Conservation (phyloP, 2,797 vertebrate genomes). For the Loris lydekkerianus region DNA sequence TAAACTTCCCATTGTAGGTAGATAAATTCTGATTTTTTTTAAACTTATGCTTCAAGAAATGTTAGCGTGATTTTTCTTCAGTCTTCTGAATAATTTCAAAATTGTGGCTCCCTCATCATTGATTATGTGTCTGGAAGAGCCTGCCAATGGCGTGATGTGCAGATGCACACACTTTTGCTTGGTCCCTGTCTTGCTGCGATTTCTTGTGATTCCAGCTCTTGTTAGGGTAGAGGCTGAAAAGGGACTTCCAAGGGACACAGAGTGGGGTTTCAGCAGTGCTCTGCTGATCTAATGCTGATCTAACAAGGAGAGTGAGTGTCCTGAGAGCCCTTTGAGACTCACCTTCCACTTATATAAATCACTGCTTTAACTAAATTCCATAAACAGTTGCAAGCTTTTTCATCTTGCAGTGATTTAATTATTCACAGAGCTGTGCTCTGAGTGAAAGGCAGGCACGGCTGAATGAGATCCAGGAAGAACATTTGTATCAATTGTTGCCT, state of each 20-base stretch:
- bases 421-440: neutral
- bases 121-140: neutral
- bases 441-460: neutral
- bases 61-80: neutral
- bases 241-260: neutral
- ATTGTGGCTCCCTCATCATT: neutral
- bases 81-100: neutral
- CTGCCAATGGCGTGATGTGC: neutral
- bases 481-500: neutral
- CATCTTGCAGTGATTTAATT: neutral
- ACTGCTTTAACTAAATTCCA: neutral
- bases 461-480: neutral
- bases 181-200: neutral
- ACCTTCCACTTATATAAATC: neutral
- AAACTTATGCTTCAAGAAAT: neutral
- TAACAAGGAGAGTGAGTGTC: neutral
- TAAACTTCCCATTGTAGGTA: neutral
- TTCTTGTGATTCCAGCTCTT: neutral
- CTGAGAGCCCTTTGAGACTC: neutral
- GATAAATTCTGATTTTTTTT: neutral
- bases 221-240: neutral
- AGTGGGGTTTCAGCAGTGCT: neutral
- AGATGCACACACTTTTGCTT: neutral
- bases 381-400: neutral
- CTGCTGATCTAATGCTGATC: neutral